Evolutionary conservation across 2,797 vertebrate species (phyloP).

Genomic region (Nyctibius grandis): DNA sequence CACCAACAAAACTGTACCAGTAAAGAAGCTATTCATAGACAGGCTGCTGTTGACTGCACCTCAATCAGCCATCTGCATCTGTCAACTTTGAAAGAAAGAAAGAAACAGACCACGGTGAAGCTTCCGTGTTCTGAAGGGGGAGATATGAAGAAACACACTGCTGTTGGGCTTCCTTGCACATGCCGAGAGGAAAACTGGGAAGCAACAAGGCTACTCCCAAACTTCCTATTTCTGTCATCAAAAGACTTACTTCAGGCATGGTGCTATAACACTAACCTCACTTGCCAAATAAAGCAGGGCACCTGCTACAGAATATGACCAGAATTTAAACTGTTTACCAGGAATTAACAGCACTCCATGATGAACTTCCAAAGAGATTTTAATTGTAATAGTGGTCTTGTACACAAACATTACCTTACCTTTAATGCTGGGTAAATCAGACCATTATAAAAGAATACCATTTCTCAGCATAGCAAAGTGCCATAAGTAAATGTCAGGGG

Average conservation of each 20-base stretch:
- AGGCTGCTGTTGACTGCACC: background rate
- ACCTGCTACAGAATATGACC: fast-evolving
- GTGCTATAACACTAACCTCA: background rate
- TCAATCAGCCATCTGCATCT: background rate
- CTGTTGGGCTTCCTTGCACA: background rate
- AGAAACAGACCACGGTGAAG: background rate
- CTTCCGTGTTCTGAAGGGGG: background rate
- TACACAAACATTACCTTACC: background rate
- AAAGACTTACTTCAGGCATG: background rate
- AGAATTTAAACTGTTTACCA: background rate
- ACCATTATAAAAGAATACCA: background rate
- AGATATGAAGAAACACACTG: background rate
- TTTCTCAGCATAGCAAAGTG: background rate
- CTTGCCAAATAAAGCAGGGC: background rate
- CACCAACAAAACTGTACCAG: background rate
- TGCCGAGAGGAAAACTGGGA: background rate
- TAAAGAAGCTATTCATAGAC: background rate
- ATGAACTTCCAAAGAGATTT: background rate
- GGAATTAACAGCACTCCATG: background rate
- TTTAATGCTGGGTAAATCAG: background rate
- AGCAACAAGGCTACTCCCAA: background rate
- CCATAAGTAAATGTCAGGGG: fast-evolving
- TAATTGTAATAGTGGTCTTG: background rate
- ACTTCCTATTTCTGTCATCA: background rate
- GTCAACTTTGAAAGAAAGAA: background rate